Evolutionary conservation across 2,797 vertebrate species (phyloP), one percentile per base, ranked within the genome.

Genomic region (Pangasius macronema): DNA sequence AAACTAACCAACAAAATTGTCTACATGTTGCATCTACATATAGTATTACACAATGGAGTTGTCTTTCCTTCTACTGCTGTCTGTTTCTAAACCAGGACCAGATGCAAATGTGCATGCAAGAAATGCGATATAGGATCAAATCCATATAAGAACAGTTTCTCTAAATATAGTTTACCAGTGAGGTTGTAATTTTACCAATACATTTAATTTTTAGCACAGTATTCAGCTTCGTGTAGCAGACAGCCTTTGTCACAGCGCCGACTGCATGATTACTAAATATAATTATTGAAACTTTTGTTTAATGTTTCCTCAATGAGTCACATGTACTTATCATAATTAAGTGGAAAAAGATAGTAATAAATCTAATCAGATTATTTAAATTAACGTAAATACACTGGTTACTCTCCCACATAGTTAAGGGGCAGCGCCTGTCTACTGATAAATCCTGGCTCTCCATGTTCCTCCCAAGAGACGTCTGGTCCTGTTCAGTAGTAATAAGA

Each of bases 401-500:
- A 83, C 57, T 87, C 72, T 83, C 10, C 42, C 33, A 83, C 57
- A 85, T 33, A 61, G n/a, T 70, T 36, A 85, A 49, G 53, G 59
- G 33, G 75, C 75, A 85, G 36, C 36, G 63, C 63, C 46, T 36
- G 63, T 46, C 27, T 77, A 53, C 80, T 61, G n/a, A 82, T 86
- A 88, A 80, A 67, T 75, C 46, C 14, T 61, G 73, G 75, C 57
- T 84, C 86, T 73, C 73, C 33, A 67, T 55, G 67, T 86, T 85
- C 82, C 61, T 85, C 51, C 85, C 81, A 36, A 76, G 68, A 80
- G 90, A 70, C 18, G 30, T 87, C 86, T 86, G 51, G 82, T 30
- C 61, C 86, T 86, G 70, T 72, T 85, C 65, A 87, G 82, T 70
- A 73, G 88, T 76, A 91, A 90, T 86, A 72, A 85, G 86, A 77